A percentile compares a stretch with the other conserved stretches of the same genome.
These are phyloP conservation scores for Girardia tigrina DNA, from an alignment of 2,888 invertebrate species.

Conservation along the genomic window DNA sequence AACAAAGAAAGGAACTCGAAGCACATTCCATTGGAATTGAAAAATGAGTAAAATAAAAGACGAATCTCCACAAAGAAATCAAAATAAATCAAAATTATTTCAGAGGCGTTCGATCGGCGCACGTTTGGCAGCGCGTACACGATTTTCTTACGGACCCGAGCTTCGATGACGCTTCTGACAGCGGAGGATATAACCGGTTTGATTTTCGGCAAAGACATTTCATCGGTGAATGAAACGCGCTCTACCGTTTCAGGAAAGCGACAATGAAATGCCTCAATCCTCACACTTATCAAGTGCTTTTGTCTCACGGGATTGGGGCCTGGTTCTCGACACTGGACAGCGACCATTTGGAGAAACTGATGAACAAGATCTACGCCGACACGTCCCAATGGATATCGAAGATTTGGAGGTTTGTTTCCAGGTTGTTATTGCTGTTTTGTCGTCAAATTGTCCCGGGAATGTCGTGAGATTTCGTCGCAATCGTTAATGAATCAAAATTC, in stretches of 20 bases:
- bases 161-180: background rate
- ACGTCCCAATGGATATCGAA: conserved; percentile 74
- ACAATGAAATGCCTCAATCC: conserved; percentile 42
- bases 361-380: conserved; percentile 67
- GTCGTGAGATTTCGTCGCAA: too few species aligned
- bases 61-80: too few species aligned
- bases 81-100: background rate
- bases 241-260: conserved; percentile 37
- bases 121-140: background rate
- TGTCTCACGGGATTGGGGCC: conserved; percentile 74
- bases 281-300: conserved; percentile 54
- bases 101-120: background rate
- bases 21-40: background rate
- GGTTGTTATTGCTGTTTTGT: conserved; percentile 2
- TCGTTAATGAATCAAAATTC: too few species aligned
- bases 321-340: conserved; percentile 70
- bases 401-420: conserved; percentile 57
- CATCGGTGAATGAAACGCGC: too few species aligned
- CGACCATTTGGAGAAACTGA: conserved; percentile 64
- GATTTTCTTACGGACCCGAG: background rate
- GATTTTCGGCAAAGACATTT: too few species aligned
- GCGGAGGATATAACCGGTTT: too few species aligned
- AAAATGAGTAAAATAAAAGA: background rate
- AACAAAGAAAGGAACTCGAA: background rate
- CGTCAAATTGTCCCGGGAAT: too few species aligned